Evolutionary conservation across 1,140 invertebrate species (phyloP), one percentile per base, ranked within the genome.

Genomic region (Drosophila pruinosa): DNA sequence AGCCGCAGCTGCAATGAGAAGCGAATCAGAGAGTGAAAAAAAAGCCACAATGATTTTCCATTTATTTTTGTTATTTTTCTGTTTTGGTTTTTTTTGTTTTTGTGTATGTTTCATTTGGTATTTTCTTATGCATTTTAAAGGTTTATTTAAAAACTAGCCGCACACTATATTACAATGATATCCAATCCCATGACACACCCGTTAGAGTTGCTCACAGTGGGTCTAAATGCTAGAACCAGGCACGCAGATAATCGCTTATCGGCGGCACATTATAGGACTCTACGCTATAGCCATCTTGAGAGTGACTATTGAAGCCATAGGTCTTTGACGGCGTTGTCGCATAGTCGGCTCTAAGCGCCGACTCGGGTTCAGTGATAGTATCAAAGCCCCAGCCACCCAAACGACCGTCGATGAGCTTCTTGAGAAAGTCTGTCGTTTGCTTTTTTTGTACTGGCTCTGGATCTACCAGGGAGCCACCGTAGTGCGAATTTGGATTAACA

Each of bases 311-410:
- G 28, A 69, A 88, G 67, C 83, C 82, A 21, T 86, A 86, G 3
- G 78, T 81, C 34, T 81, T 77, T 0, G 74, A 45, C 2, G 81
- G 81, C 4, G 21, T 53, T 2, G 39, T 69, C 10, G 67, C 61
- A 56, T 86, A 88, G 21, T 86, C 82, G 2, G 78, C 67, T 0
- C 52, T 24, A 1, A 88, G 17, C n/a, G 54, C 57, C 3, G 85
- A 70, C 10, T 86, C 81, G 12, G 74, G 73, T 12, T 86, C 81
- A 1, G 77, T 43, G 10, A n/a, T 19, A 0, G 78, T 45, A 22
- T 85, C 81, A 8, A 86, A 86, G 12, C 81, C 81, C 82, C 81
- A 86, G 7, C 81, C 81, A 2, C 82, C 79, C 0, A 89, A 39
- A 0, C 78, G 76, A 2, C 81, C 89, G 10, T 78, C 72, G 17